phyloP scores from a whole-genome alignment of 2,888 invertebrate genomes.

The Scrobipalpa costella region DNA sequence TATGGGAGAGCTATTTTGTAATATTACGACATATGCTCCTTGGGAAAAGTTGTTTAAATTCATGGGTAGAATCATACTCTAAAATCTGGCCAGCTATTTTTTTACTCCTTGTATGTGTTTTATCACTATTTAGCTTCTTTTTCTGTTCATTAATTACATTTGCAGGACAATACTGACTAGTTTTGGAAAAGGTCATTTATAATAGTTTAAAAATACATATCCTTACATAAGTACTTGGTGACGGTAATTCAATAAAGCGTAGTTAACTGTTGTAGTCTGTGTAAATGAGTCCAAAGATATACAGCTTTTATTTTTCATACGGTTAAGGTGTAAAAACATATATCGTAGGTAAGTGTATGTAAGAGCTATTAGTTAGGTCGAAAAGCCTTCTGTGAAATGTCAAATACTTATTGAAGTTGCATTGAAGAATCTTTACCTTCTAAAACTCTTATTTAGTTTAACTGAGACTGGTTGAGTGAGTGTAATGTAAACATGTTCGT shows the following conservation, averaged over 20 bases:
- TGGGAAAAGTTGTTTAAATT: too few species aligned
- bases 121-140: too few species aligned
- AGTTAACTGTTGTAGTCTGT: constrained; percentile 45
- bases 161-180: not conserved
- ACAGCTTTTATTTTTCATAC: constrained; percentile 76
- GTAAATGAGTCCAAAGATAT: constrained; percentile 70
- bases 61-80: too few species aligned
- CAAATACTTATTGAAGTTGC: not conserved
- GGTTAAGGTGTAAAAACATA: constrained; percentile 56
- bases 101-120: too few species aligned
- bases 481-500: not conserved
- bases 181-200: not conserved
- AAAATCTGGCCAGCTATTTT: too few species aligned
- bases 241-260: constrained; percentile 70
- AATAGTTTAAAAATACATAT: constrained; percentile 70
- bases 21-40: too few species aligned
- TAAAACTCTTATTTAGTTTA: not conserved
- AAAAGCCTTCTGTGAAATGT: constrained; percentile 51
- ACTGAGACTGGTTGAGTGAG: constrained; percentile 1
- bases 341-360: constrained; percentile 51
- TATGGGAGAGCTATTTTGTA: too few species aligned
- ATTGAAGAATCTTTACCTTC: not conserved
- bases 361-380: constrained; percentile 40
- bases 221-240: constrained; percentile 70
- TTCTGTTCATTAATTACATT: too few species aligned